Conservation (phyloP, 1,140 invertebrate species). For the Hypothenemus hampei region DNA sequence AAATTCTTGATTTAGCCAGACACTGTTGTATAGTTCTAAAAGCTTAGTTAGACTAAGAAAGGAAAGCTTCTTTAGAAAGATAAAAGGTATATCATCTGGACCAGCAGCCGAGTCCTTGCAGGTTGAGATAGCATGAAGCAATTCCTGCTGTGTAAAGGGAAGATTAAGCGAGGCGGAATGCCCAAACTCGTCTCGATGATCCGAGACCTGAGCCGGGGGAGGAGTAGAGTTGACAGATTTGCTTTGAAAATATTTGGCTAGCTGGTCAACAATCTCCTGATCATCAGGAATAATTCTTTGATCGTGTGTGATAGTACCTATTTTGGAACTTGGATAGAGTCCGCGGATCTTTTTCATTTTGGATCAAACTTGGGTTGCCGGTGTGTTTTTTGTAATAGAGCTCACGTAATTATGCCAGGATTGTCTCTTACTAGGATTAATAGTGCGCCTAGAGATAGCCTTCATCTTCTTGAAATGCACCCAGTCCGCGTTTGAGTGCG, state of each 20-base stretch:
- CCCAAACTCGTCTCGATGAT: neutral
- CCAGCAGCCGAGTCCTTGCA: conserved; percentile 8
- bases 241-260: conserved; percentile 6
- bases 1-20: neutral
- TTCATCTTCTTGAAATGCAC: conserved; percentile 15
- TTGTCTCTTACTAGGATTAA: conserved; percentile 11
- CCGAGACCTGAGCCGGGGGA: neutral
- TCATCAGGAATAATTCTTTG: conserved; percentile 2
- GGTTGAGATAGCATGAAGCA: neutral
- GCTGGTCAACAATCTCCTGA: conserved; percentile 3
- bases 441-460: conserved; percentile 4
- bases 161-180: neutral
- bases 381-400: neutral
- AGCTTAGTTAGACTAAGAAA: neutral
- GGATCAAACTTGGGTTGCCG: conserved; percentile 2
- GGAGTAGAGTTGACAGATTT: neutral
- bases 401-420: conserved; percentile 4
- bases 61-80: conserved; percentile 9
- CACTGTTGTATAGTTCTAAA: conserved; percentile 4
- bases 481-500: neutral
- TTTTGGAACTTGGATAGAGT: neutral
- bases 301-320: neutral
- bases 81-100: conserved; percentile 10
- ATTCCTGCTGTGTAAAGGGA: conserved; percentile 11
- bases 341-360: conserved; percentile 11